Evolutionary conservation across 2,113 vertebrate species (phyloP), one percentile per base, ranked within the genome.

Genomic region (Hypocryptadius cinnamomeus): DNA sequence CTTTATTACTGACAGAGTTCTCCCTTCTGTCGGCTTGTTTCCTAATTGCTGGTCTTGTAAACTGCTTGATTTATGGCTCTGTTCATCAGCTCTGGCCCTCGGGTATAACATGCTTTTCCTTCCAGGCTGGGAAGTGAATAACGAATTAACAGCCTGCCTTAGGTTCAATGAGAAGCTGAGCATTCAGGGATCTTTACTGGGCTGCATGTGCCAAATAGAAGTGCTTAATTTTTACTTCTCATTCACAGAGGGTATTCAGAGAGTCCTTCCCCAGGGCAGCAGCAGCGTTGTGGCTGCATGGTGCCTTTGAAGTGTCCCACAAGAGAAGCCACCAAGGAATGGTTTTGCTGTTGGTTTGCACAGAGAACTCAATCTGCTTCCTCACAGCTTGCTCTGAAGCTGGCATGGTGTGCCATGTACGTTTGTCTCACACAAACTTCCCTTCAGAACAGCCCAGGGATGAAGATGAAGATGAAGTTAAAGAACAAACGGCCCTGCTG

Each of bases 31-130:
- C 93, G 22, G 94, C 97, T 96, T 96, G 96, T 96, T 97, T 97
- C 96, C 96, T 98, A 96, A 97, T 97, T 87, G 95, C 95, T 72
- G 90, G 94, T 86, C 92, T 97, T 96, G 96, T 97, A 98, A 97
- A 97, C 93, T 76, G 93, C n/a, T 48, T 98, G 98, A 98, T 98
- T 98, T 98, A 98, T 97, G 96, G 85, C 96, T 89, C 71, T 73
- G 76, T 94, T 98, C 92, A 93, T 97, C 94, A 79, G 61, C 33
- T 77, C 93, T 94, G 95, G 93, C 96, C 96, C 97, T 93, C 6
- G 87, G 96, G 97, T 97, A 93, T 91, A 95, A 91, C 96, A 96
- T 28, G 65, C 95, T 96, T 97, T 95, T 93, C 95, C 96, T 97
- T 97, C 96, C 92, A 97, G 96, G 90, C 92, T 95, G 92, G 88